Evolutionary conservation across 92 coral and sea anemone species (phyloP).

Genomic region (Palythoa grandiflora): DNA sequence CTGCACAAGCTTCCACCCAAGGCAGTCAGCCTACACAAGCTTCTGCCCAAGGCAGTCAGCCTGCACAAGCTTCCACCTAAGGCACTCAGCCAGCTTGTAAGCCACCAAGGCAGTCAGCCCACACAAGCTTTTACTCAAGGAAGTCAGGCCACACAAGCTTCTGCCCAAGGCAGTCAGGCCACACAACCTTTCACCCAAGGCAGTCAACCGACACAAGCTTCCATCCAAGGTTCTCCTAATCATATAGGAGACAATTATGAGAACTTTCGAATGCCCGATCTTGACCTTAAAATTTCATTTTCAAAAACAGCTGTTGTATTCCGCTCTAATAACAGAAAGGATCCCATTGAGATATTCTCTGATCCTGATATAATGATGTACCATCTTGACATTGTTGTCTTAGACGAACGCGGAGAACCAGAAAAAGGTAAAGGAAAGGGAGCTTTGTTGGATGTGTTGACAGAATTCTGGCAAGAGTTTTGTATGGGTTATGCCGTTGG

Average conservation of each 20-base stretch:
- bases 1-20: not conserved
- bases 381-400: not conserved
- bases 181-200: conserved; percentile 3
- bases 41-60: not conserved
- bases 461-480: conserved; percentile 59
- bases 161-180: not conserved
- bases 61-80: not conserved
- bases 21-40: not conserved
- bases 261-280: conserved; percentile 6
- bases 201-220: conserved; percentile 4
- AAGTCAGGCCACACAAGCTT: not conserved
- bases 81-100: not conserved
- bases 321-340: conserved; percentile 11
- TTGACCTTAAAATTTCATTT: not conserved
- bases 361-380: not conserved
- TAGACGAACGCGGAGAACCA: conserved; percentile 46
- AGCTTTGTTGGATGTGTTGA: conserved; percentile 56
- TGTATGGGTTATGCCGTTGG: conserved; percentile 52
- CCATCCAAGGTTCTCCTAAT: not conserved
- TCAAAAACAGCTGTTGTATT: conserved; percentile 3
- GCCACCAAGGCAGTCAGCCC: too few species aligned
- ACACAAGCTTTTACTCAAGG: not conserved
- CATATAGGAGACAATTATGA: conserved; percentile 1
- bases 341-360: not conserved
- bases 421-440: conserved; percentile 68